These are phyloP conservation scores for Danio albolineatus DNA, from an alignment of 2,797 vertebrate species.

Conservation along the genomic window DNA sequence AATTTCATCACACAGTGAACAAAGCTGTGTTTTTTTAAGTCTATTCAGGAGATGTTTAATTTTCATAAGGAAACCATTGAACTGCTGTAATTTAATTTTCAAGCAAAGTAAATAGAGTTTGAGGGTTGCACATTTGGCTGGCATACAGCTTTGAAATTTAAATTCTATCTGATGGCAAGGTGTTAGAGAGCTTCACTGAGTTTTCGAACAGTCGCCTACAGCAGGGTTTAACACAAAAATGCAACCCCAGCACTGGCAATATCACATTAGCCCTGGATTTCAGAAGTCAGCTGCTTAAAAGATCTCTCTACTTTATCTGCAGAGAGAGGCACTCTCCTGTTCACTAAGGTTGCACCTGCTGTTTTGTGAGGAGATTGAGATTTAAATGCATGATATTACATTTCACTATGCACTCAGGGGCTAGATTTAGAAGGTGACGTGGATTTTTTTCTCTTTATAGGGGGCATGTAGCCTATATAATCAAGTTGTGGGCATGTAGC, in stretches of 20 bases:
- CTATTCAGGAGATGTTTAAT: too few species aligned
- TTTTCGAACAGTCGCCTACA: slow-evolving; percentile 39
- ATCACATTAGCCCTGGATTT: slow-evolving; percentile 40
- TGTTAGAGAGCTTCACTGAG: slow-evolving; percentile 15
- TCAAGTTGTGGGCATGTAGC: too few species aligned
- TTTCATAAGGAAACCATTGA: background rate
- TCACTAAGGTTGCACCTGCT: background rate
- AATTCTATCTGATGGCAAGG: slow-evolving; percentile 6
- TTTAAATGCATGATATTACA: slow-evolving; percentile 5
- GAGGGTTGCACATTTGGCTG: background rate
- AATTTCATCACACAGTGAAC: too few species aligned
- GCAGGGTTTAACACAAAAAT: slow-evolving; percentile 42
- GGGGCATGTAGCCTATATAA: too few species aligned
- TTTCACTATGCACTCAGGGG: background rate
- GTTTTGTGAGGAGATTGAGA: background rate
- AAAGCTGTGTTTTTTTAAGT: too few species aligned
- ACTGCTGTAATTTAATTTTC: background rate
- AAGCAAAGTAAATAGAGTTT: background rate
- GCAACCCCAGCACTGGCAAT: slow-evolving; percentile 17
- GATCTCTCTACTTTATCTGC: background rate
- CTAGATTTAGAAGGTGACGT: background rate
- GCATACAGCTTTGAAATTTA: slow-evolving; percentile 16
- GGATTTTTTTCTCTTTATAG: too few species aligned
- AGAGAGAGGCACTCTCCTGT: slow-evolving; percentile 7
- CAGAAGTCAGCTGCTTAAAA: slow-evolving; percentile 27